phyloP scores from a whole-genome alignment of 1,140 invertebrate genomes.

The Aphidius ervi region DNA sequence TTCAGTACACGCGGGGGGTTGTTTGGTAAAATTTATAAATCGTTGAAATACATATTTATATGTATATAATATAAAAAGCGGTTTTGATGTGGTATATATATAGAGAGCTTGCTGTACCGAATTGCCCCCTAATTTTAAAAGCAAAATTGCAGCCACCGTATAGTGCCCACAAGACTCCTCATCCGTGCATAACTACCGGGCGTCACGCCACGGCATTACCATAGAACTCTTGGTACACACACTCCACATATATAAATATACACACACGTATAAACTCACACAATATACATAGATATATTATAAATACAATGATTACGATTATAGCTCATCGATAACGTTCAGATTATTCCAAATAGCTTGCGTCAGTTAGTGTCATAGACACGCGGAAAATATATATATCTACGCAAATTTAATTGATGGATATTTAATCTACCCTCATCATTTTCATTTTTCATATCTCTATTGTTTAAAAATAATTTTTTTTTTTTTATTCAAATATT shows the following conservation, averaged over 20 bases:
- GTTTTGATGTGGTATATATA: too few relatives aligned
- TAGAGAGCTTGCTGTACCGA: constrained; percentile 17
- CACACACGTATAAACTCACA: not conserved
- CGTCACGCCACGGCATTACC: constrained; percentile 24
- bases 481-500: too few relatives aligned
- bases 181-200: constrained; percentile 20
- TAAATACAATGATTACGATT: constrained; percentile 7
- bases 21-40: too few relatives aligned
- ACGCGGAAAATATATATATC: too few relatives aligned
- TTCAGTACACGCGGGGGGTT: too few relatives aligned
- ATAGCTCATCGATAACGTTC: constrained; percentile 14
- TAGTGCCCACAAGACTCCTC: constrained; percentile 8
- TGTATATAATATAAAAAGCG: too few relatives aligned
- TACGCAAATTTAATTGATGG: too few relatives aligned
- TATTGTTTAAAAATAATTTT: too few relatives aligned
- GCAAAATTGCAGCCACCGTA: constrained; percentile 20
- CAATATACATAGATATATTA: not conserved
- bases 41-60: too few relatives aligned
- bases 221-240: constrained; percentile 20
- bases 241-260: constrained; percentile 5
- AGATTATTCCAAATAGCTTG: constrained; percentile 13
- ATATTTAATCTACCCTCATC: too few relatives aligned
- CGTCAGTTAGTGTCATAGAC: constrained; percentile 8
- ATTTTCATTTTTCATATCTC: too few relatives aligned
- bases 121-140: constrained; percentile 42